Base-by-base conservation (phyloP, 2,888 invertebrate species). In the Aethes cnicana region DNA sequence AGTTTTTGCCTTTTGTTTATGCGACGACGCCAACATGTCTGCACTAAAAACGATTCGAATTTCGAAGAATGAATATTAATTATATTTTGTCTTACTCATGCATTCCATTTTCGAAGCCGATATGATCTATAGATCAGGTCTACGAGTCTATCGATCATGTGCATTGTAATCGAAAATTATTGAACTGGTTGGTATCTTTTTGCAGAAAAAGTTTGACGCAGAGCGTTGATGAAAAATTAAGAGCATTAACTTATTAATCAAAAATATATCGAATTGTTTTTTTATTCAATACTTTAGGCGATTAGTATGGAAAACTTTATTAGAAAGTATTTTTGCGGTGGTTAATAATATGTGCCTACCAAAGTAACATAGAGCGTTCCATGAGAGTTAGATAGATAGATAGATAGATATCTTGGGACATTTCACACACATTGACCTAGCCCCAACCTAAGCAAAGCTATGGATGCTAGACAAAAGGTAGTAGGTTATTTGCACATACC, bases 31-130 rank as follows among this genome's bases (percentile, higher is more conserved):
- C 88, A 87, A 77, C 79, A 68, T 88, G 89, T 89, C 88, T 89
- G 81, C 88, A 83, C 81, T 81, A 77, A 72, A 50, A 85, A 80
- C 84, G 84, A 84, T 81, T 86, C 86, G 80, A 86, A 84, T 87
- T 84, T 86, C 66, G 80, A 80, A 82, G 76, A 77, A 72, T 74
- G 72, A 86, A 84, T 86, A 89, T 89, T 88, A 88, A 89, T 89
- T 89, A 88, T 84, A 85, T 88, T 88, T 89, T 87, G 89, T 88
- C 89, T 88, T 88, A 89, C 89, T 88, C 88, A 86, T 84, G 85
- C 87, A 87, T 86, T 87, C 84, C 84, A 89, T 87, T 87, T 88
- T 86, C 75, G 61, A 84, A 72, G 68, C 76, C 78, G 85, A 87
- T 88, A 87, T 88, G 87, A 89, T 89, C 88, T 88, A 88, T 89